Conservation (phyloP, 2,113 vertebrate species). For the Oncorhynchus mykiss region DNA sequence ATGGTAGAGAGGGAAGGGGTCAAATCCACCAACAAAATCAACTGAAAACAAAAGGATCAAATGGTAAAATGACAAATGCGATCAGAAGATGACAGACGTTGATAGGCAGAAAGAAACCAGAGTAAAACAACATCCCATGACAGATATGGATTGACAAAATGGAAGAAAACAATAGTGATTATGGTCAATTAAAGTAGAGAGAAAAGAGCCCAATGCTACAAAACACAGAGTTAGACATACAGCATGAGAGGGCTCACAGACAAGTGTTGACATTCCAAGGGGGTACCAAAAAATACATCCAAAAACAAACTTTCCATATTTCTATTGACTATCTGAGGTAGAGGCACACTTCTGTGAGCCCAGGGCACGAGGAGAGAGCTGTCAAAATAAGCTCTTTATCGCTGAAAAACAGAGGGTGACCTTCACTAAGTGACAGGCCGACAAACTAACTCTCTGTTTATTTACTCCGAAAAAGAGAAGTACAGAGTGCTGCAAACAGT, state of each 20-base stretch:
- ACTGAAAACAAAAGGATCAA: slow-evolving; percentile 81
- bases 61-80: slow-evolving; percentile 56
- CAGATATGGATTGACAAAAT: background rate
- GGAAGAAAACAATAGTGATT: background rate
- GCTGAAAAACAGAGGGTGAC: slow-evolving; percentile 58
- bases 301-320: slow-evolving; percentile 9
- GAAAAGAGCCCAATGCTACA: background rate
- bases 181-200: slow-evolving; percentile 1
- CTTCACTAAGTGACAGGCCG: slow-evolving; percentile 43
- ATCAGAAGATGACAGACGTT: slow-evolving; percentile 36
- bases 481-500: background rate
- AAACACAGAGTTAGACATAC: background rate
- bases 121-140: background rate
- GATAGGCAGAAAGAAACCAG: slow-evolving; percentile 11
- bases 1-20: slow-evolving; percentile 94
- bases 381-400: slow-evolving; percentile 61
- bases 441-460: slow-evolving; percentile 31
- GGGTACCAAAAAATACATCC: too few relatives aligned
- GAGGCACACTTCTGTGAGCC: slow-evolving; percentile 39
- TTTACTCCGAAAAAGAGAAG: slow-evolving; percentile 32
- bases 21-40: slow-evolving; percentile 98
- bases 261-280: too few relatives aligned
- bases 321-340: slow-evolving; percentile 23
- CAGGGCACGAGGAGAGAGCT: slow-evolving; percentile 41
- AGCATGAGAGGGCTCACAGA: too few relatives aligned